Percentiles rank a stretch among this genome's conserved stretches.
phyloP scores from a whole-genome alignment of 2,888 invertebrate species.

The Odiellus spinosus region DNA sequence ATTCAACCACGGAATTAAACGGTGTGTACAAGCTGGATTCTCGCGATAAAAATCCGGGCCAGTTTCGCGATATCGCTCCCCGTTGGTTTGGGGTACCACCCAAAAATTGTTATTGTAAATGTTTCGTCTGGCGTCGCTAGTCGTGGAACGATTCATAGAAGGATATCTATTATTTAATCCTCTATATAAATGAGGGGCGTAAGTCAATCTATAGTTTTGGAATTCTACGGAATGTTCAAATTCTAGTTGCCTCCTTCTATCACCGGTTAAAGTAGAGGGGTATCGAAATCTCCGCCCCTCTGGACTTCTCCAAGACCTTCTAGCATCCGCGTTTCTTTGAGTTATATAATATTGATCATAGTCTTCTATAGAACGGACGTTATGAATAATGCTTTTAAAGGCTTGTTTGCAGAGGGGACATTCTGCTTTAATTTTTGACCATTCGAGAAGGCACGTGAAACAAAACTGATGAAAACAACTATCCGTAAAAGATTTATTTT shows the following conservation, averaged over 20 bases:
- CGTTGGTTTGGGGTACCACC: conserved; percentile 51
- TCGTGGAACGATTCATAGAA: conserved; percentile 18
- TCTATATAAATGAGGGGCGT: conserved; percentile 13
- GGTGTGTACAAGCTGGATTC: conserved; percentile 61
- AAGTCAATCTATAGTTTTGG: conserved; percentile 8
- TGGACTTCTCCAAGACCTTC: conserved; percentile 12
- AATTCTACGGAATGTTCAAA: conserved; percentile 7
- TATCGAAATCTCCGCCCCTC: conserved; percentile 26
- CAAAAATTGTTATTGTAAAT: conserved; percentile 61
- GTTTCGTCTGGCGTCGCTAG: conserved; percentile 37
- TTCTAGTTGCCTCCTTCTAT: conserved; percentile 19
- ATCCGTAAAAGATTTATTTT: conserved; percentile 78
- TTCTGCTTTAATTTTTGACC: conserved; percentile 88
- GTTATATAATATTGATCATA: conserved; percentile 61
- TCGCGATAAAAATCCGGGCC: conserved; percentile 39
- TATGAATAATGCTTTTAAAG: conserved; percentile 81
- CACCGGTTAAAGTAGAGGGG: conserved; percentile 27
- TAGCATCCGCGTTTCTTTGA: conserved; percentile 7
- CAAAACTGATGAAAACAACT: conserved; percentile 88
- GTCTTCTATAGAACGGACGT: conserved; percentile 68
- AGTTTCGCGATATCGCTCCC: conserved; percentile 53
- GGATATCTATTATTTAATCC: neutral
- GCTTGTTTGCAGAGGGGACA: conserved; percentile 87
- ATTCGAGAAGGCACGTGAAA: conserved; percentile 75
- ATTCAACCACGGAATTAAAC: conserved; percentile 73